Evolutionary conservation across 2,888 invertebrate genomes (phyloP), one percentile per base, ranked within the genome.

Genomic region (Apantesis nais): DNA sequence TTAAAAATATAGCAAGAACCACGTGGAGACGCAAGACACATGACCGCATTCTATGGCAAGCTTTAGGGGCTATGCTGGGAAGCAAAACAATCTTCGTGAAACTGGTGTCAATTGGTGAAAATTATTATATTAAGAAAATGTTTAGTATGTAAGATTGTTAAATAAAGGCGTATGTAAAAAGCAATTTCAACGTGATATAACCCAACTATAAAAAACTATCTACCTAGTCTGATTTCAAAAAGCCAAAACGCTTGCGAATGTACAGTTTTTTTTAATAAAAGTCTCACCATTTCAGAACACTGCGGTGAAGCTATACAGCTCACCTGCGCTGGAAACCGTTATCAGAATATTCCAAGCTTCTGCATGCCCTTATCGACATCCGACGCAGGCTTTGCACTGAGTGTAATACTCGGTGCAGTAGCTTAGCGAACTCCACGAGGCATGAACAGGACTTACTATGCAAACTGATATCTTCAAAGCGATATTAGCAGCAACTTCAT

Each of bases 331-430:
- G 25, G 5, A n/a, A 39, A 3, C 25, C 16, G 2, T 41, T 60
- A 67, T 60, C 61, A 12, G 11, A 67, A 29, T n/a, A 67, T 34
- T 67, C 34, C 34, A 60, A 61, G 61, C 67, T 44, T n/a, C 61
- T 31, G 14, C 31, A 14, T 48, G n/a, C n/a, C 16, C 25, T n/a
- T 48, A 61, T 44, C 25, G 55, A n/a, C 31, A 4, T 60, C 7
- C 9, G n/a, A 60, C 16, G 29, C 16, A n/a, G 61, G 19, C 31
- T 2, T 16, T 16, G 41, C 41, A 48, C 5, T 48, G 7, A 22
- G 48, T 48, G 8, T 61, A n/a, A 66, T 29, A 60, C 14, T 41
- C n/a, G 7, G 31, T 31, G 61, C 61, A 61, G 14, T 60, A n/a
- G 60, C 61, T 61, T 63, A 63, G 19, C 22, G 31, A 41, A 31